Conservation (phyloP, 2,113 vertebrate species). For the Corythoichthys haematopterus region DNA sequence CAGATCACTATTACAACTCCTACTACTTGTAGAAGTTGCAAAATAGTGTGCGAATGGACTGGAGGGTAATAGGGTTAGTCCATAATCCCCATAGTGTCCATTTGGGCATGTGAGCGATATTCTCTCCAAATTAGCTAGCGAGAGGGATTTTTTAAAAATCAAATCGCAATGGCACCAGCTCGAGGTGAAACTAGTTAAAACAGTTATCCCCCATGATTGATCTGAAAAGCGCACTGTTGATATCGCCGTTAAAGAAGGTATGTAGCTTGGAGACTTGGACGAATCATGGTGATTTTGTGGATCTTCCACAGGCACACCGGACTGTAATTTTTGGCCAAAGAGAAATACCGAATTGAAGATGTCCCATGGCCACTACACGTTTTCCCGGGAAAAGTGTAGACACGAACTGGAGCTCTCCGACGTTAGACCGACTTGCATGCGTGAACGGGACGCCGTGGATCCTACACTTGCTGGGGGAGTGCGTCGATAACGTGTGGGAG, state of each 20-base stretch:
- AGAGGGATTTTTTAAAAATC: constrained; percentile 2
- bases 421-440: constrained; percentile 47
- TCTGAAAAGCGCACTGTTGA: background rate
- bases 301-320: constrained; percentile 1
- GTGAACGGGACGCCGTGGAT: constrained; percentile 67
- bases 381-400: constrained; percentile 45
- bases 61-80: background rate
- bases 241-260: constrained; percentile 4
- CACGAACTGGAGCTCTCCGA: constrained; percentile 42
- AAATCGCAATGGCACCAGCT: background rate
- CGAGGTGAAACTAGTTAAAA: background rate
- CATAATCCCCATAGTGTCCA: background rate
- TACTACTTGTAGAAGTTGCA: too few relatives aligned
- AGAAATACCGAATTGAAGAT: background rate
- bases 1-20: too few relatives aligned
- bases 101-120: constrained; percentile 13
- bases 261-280: background rate
- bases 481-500: constrained; percentile 68
- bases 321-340: background rate
- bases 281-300: background rate
- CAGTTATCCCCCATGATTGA: background rate
- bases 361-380: constrained; percentile 45
- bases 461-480: constrained; percentile 68
- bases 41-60: constrained; percentile 10
- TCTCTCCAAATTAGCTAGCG: constrained; percentile 9